Evolutionary conservation across 2,113 vertebrate species (phyloP).

Genomic region (Pseudorectes ferrugineus): DNA sequence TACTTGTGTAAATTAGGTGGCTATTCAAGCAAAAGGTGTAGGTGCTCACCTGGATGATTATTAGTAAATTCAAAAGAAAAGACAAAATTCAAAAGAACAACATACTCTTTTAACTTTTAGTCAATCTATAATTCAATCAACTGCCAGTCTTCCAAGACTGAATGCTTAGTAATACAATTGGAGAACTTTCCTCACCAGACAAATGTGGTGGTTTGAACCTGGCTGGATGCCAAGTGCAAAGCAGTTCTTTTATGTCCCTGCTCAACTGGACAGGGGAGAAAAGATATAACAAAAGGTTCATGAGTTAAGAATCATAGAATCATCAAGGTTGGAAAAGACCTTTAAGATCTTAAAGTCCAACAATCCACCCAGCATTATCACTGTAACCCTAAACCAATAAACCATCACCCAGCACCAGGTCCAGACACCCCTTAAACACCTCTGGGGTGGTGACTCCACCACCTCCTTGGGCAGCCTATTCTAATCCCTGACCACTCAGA

Average conservation of each 20-base stretch:
- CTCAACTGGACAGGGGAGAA: neutral
- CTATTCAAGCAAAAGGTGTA: neutral
- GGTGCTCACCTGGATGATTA: neutral
- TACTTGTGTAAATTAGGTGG: neutral
- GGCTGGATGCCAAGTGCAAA: neutral
- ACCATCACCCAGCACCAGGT: fast-evolving
- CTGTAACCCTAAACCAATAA: neutral
- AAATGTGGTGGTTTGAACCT: neutral
- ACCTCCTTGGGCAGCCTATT: neutral
- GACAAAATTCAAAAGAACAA: neutral
- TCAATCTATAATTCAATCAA: neutral
- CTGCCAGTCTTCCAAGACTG: neutral
- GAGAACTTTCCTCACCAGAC: neutral
- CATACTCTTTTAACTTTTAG: neutral
- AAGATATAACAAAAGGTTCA: neutral
- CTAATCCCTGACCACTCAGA: neutral
- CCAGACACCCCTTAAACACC: neutral
- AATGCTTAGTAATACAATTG: neutral
- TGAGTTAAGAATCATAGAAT: neutral
- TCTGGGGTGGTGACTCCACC: neutral
- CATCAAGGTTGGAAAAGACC: neutral
- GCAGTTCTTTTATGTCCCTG: neutral
- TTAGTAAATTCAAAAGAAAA: neutral
- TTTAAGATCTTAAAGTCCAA: neutral
- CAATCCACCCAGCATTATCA: neutral